These are phyloP conservation scores for Agrochola litura DNA, from an alignment of 2,888 invertebrate genomes.

Conservation along the genomic window DNA sequence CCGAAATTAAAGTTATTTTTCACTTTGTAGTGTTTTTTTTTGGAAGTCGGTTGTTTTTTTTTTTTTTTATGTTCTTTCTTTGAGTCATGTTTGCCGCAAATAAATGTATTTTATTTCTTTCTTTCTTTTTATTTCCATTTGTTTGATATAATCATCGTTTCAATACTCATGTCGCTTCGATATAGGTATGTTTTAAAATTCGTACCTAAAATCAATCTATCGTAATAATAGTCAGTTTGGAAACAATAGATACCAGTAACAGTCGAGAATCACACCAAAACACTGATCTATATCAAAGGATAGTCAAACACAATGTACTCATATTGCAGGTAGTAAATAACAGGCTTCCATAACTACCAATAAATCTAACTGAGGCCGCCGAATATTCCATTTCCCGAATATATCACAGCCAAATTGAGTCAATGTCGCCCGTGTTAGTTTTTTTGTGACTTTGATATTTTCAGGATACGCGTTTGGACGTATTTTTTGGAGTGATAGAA, in stretches of 20 bases:
- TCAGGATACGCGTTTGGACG: constrained; percentile 13
- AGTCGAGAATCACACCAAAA: constrained; percentile 25
- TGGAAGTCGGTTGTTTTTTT: too few relatives aligned
- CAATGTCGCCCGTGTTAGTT: constrained; percentile 55
- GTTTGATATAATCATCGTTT: too few relatives aligned
- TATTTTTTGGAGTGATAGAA: constrained; percentile 42
- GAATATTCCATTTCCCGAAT: constrained; percentile 61
- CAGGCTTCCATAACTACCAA: constrained; percentile 53
- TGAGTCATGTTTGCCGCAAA: too few relatives aligned
- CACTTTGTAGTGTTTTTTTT: too few relatives aligned
- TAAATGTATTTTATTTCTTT: too few relatives aligned
- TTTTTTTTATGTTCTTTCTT: too few relatives aligned
- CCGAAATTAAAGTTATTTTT: too few relatives aligned
- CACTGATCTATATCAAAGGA: constrained; percentile 52
- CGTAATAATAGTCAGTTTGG: not conserved
- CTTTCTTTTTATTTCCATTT: not conserved
- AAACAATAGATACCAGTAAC: constrained; percentile 29
- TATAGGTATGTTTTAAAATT: not conserved
- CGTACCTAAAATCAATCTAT: not conserved
- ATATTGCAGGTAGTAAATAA: constrained; percentile 61
- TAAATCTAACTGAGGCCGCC: constrained; percentile 55
- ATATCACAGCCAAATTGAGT: constrained; percentile 61
- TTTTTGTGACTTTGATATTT: constrained; percentile 57
- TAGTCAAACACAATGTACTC: constrained; percentile 51
- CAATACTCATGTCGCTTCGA: not conserved